Evolutionary conservation across 2,888 invertebrate genomes (phyloP), one percentile per base, ranked within the genome.

Genomic region (Dusona sp.): DNA sequence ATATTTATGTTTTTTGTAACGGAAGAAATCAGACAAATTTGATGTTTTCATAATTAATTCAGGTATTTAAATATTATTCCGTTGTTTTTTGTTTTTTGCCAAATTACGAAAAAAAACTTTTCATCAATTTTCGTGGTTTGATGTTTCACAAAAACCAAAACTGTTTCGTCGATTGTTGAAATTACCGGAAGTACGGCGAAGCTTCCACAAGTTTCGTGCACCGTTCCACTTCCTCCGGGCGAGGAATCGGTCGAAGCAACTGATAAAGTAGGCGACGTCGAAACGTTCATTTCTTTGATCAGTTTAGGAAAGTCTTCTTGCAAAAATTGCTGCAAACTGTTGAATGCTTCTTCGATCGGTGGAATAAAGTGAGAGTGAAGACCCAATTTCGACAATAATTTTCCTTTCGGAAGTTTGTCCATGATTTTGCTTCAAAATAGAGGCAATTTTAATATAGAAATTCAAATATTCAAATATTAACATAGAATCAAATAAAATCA

Each of bases 221-320:
- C 83, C 13, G 77, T 83, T 57, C 86, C 87, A 33, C 87, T 89
- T 19, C 68, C 72, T 7, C 79, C 73, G 38, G 48, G 61, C 38
- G 88, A 85, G 25, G 87, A 80, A 33, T 89, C 88, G 8, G 77
- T 81, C 70, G 88, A 72, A 51, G 85, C 83, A 29, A 88, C 48
- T 22, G 85, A 79, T 51, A 89, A 83, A 13, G 89, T 77, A 57
- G 90, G 86, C 33, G 91, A 87, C 36, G 91, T 88, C 64, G 93
- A 92, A 19, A 91, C 78, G 88, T 93, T 91, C 75, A 94, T 93
- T 61, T 94, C 93, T 87, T 89, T 90, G 54, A 93, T 92, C 16
- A 94, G 90, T 84, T 92, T 92, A 1, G 93, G 92, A 89, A 94
- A 93, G 73, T 94, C 94, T 89, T 93, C 92, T 86, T 93, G 93